A percentile compares a stretch with the other conserved stretches of the same genome.
These are phyloP conservation scores for Caenorhabditis drosophilae DNA, from an alignment of 2,888 invertebrate genomes.

Conservation along the genomic window DNA sequence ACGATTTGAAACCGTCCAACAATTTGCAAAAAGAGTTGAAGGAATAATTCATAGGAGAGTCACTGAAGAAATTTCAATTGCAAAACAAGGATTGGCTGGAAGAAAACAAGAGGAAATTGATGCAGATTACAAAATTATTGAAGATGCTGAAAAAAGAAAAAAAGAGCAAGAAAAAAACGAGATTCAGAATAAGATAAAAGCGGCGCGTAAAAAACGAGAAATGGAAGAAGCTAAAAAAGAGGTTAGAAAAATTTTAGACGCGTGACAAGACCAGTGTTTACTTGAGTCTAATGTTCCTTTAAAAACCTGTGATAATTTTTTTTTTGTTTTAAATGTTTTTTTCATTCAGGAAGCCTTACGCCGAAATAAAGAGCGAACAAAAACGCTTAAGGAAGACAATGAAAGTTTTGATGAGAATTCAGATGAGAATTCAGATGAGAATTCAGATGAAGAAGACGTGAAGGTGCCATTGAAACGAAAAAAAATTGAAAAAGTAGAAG, in stretches of 20 bases:
- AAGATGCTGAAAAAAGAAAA: conserved; percentile 38
- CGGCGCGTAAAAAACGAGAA: conserved; percentile 31
- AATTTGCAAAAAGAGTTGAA: conserved; percentile 33
- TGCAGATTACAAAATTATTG: conserved; percentile 41
- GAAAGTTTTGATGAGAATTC: conserved; percentile 9
- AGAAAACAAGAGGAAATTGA: conserved; percentile 46
- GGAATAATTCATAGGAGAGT: conserved; percentile 21
- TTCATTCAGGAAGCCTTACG: conserved; percentile 12
- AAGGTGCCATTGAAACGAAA: conserved; percentile 2
- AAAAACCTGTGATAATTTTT: not conserved
- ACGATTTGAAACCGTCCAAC: conserved; percentile 39
- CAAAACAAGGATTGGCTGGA: conserved; percentile 47
- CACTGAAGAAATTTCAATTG: conserved; percentile 37
- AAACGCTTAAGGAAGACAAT: conserved; percentile 17
- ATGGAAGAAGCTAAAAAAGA: conserved; percentile 17
- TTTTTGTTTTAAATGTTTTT: not conserved
- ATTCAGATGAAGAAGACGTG: conserved; percentile 14
- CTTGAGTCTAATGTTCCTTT: not conserved
- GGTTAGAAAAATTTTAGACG: not conserved
- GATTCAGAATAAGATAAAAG: conserved; percentile 38
- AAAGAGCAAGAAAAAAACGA: conserved; percentile 46
- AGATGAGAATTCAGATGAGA: conserved; percentile 11
- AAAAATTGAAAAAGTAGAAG: conserved; percentile 2
- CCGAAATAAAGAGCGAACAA: conserved; percentile 12
- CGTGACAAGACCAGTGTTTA: not conserved